phyloP scores from a whole-genome alignment of 2,888 invertebrate species.

The Drosophila gaucha region DNA sequence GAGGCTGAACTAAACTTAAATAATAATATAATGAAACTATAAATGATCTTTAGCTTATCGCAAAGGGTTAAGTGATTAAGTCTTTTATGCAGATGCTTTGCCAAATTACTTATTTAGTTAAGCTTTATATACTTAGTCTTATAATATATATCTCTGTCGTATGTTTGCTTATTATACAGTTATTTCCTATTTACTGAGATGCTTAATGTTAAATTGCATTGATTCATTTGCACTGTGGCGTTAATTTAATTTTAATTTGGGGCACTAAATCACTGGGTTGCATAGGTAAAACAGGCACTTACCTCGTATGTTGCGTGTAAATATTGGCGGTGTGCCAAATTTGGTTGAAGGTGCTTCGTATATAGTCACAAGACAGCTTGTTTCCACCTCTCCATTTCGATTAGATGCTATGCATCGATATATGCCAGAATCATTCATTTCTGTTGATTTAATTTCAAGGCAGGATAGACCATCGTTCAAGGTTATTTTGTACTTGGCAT shows the following conservation, averaged over 20 bases:
- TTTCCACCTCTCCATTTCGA: slow-evolving; percentile 84
- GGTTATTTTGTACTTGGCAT: slow-evolving; percentile 74
- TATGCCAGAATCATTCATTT: slow-evolving; percentile 90
- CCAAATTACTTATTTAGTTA: background rate
- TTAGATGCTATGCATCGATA: slow-evolving; percentile 92
- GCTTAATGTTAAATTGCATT: slow-evolving; percentile 37
- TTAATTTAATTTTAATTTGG: slow-evolving; percentile 56
- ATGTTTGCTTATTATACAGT: background rate
- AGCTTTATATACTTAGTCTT: background rate
- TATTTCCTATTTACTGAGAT: slow-evolving; percentile 49
- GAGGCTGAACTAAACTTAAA: slow-evolving; percentile 41
- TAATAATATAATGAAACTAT: slow-evolving; percentile 27
- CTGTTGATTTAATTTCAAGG: slow-evolving; percentile 89
- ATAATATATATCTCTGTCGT: background rate
- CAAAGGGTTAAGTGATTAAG: background rate
- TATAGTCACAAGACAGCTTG: slow-evolving; percentile 83
- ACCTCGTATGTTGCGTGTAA: slow-evolving; percentile 85
- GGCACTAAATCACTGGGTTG: slow-evolving; percentile 51
- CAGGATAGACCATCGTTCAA: slow-evolving; percentile 88
- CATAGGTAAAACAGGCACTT: slow-evolving; percentile 68
- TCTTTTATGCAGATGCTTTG: slow-evolving; percentile 7
- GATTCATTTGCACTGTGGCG: slow-evolving; percentile 41
- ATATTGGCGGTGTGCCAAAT: slow-evolving; percentile 84
- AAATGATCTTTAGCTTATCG: slow-evolving; percentile 51
- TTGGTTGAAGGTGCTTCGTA: slow-evolving; percentile 83